A percentile compares a stretch with the other conserved stretches of the same genome.
Evolutionary conservation across 2,888 invertebrate species (phyloP).

Genomic region (Spatulosminthurus flaviceps): DNA sequence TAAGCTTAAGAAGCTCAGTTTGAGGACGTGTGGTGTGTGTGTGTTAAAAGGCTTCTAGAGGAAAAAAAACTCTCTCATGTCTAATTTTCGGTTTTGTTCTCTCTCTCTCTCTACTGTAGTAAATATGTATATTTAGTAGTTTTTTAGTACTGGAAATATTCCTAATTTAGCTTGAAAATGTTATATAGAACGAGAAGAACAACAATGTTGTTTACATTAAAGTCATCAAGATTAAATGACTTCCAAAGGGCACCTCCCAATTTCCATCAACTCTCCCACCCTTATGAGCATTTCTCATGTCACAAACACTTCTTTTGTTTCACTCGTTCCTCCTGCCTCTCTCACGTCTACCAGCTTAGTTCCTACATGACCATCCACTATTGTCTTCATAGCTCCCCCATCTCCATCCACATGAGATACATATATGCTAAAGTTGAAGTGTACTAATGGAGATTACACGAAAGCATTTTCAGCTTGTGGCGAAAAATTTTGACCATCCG

Average conservation of each 20-base stretch:
- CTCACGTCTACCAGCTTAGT: neutral
- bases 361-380: neutral
- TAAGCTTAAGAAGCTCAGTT: too few relatives aligned
- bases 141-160: neutral
- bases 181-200: neutral
- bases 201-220: neutral
- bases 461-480: conserved; percentile 18
- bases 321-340: conserved; percentile 25
- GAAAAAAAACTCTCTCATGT: conserved; percentile 5
- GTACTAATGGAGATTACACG: conserved; percentile 2
- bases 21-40: too few relatives aligned
- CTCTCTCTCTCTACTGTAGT: too few relatives aligned
- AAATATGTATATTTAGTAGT: neutral
- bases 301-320: conserved; percentile 46
- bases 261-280: conserved; percentile 47
- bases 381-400: neutral
- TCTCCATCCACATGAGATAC: neutral
- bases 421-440: neutral
- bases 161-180: conserved; percentile 7
- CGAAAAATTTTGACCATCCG: conserved; percentile 28
- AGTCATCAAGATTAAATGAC: conserved; percentile 27
- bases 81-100: neutral
- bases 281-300: conserved; percentile 60
- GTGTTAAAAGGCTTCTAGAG: neutral
- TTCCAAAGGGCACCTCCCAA: conserved; percentile 47